phyloP scores from a whole-genome alignment of 2,113 vertebrate genomes.

The Pimephales promelas region DNA sequence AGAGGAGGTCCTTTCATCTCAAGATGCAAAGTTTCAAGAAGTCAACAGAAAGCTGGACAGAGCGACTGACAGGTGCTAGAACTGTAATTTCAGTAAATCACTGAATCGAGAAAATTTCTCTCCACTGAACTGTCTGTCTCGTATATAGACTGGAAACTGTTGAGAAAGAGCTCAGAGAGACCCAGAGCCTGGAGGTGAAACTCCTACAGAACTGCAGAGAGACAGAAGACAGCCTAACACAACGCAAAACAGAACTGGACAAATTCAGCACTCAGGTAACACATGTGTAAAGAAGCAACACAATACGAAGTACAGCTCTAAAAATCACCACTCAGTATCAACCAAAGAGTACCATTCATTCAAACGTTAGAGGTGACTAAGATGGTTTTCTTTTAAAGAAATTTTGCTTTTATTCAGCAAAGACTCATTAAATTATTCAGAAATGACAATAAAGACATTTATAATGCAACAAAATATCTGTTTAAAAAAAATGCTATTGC shows the following conservation, averaged over 20 bases:
- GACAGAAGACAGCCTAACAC: conserved; percentile 73
- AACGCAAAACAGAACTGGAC: conserved; percentile 75
- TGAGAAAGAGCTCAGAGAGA: conserved; percentile 70
- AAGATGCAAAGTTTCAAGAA: conserved; percentile 76
- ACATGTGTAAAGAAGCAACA: too few relatives aligned
- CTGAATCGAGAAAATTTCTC: neutral
- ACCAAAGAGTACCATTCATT: too few relatives aligned
- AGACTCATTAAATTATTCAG: neutral
- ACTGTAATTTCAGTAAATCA: neutral
- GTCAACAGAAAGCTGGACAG: conserved; percentile 75
- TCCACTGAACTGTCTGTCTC: neutral
- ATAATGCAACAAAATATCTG: neutral
- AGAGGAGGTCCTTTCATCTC: conserved; percentile 70
- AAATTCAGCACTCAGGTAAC: conserved; percentile 73
- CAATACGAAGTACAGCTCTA: too few relatives aligned
- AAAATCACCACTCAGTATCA: too few relatives aligned
- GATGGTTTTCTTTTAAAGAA: neutral
- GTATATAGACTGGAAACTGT: conserved; percentile 78
- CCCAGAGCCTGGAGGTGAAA: conserved; percentile 69
- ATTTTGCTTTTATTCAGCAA: neutral
- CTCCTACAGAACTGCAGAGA: conserved; percentile 75
- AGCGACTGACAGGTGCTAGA: conserved; percentile 54
- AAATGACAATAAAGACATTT: neutral
- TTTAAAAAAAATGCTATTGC: too few relatives aligned
- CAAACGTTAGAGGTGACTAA: too few relatives aligned